A percentile compares a stretch with the other conserved stretches of the same genome.
Conservation (phyloP, 2,888 invertebrate species). For the Dryococelus australis region DNA sequence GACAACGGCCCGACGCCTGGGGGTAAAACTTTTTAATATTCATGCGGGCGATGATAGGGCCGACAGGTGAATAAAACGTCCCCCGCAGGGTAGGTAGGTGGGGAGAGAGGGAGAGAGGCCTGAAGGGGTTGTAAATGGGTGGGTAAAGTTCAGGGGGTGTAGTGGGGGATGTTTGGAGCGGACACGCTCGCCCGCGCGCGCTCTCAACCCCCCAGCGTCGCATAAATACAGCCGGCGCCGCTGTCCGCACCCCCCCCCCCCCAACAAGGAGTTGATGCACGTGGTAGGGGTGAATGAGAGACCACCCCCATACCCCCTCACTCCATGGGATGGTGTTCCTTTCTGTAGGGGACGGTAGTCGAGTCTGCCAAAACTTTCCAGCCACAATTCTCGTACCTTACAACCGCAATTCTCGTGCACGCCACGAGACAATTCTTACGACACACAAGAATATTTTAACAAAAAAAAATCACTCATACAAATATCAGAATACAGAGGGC, state of each 20-base stretch:
- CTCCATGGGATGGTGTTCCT: no score
- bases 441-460: no score
- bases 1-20: neutral
- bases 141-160: no score
- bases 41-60: constrained; percentile 1
- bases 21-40: neutral
- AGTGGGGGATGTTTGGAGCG: neutral
- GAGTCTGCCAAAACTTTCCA: no score
- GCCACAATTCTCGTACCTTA: no score
- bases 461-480: no score
- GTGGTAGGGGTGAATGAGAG: neutral
- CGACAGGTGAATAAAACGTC: neutral
- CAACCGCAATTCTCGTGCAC: no score
- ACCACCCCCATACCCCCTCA: no score
- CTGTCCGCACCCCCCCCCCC: no score
- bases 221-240: neutral
- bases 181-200: neutral
- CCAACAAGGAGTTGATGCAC: neutral
- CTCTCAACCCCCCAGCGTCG: neutral
- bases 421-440: no score
- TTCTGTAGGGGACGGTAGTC: no score
- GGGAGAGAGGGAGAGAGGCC: neutral
- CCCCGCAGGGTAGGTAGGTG: neutral
- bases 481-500: no score
- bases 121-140: neutral